Base-by-base conservation (phyloP, 2,888 invertebrate genomes). In the Andrena dorsata region DNA sequence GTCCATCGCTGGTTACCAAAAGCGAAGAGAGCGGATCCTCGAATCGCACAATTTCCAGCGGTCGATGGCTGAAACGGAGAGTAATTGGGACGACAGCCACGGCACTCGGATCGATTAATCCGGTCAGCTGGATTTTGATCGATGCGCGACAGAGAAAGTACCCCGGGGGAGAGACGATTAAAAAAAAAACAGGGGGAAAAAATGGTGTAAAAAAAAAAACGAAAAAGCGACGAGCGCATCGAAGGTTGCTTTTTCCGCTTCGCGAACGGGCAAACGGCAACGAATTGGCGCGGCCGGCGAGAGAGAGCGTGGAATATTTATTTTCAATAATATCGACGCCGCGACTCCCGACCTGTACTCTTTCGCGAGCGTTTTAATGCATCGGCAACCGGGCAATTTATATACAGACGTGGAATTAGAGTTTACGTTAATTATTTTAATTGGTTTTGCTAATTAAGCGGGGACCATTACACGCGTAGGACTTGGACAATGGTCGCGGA, bases 361-460 rank as follows among this genome's bases (percentile, higher is more conserved):
- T 80, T 83, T 79, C 80, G 75, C 71, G 68, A 74, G 69, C 75
- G 73, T 84, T 84, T 82, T 76, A 72, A 84, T 83, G 75, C 83
- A 80, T 84, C 80, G 64, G 20, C 81, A 64, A 64, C 65, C 58
- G 83, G 74, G 74, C 81, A 78, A 81, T 83, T 77, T 83, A 77
- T 76, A 72, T 73, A 66, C 80, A 41, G 71, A 49, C 76, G 51
- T 71, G 80, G 78, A 86, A 86, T 86, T 84, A 84, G 78, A 84
- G 84, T 78, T 84, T 80, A 74, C 78, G 86, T 84, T 84, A 86
- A 86, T 86, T 83, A 86, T 86, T 86, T 86, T 86, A 86, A 84
- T 86, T 86, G 86, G 84, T 86, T 86, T 84, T 84, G 80, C 86
- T 84, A 86, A 86, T 86, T 84, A 86, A 78, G 86, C 86, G 71